phyloP scores from a whole-genome alignment of 2,888 invertebrate genomes.

The Epicampocera succincta region DNA sequence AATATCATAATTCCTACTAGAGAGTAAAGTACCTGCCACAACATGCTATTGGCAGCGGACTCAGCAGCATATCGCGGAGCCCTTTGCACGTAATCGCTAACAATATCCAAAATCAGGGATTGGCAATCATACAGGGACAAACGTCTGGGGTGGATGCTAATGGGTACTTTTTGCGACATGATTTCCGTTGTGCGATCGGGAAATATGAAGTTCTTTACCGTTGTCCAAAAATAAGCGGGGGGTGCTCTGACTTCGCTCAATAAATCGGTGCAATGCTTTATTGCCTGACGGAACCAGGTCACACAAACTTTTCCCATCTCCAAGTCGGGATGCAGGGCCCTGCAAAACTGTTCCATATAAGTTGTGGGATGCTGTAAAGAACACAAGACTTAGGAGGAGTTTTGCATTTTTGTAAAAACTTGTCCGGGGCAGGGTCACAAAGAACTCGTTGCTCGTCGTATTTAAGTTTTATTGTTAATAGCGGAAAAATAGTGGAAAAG shows the following conservation, averaged over 20 bases:
- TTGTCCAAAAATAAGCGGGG: slow-evolving; percentile 68
- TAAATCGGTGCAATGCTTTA: slow-evolving; percentile 70
- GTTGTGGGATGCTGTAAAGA: slow-evolving; percentile 53
- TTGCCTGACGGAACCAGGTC: slow-evolving; percentile 72
- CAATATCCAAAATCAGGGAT: slow-evolving; percentile 70
- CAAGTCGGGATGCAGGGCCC: slow-evolving; percentile 66
- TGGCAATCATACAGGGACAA: slow-evolving; percentile 70
- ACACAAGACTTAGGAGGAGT: background rate
- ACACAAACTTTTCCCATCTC: slow-evolving; percentile 69
- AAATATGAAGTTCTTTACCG: slow-evolving; percentile 72
- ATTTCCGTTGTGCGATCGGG: slow-evolving; percentile 68
- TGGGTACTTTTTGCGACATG: slow-evolving; percentile 70
- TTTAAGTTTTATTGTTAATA: no score
- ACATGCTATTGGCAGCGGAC: slow-evolving; percentile 66
- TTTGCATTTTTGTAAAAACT: no score
- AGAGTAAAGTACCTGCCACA: slow-evolving; percentile 71
- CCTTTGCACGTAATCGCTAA: slow-evolving; percentile 71
- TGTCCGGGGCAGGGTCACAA: no score
- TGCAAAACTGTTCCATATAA: slow-evolving; percentile 71
- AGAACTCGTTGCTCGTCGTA: no score
- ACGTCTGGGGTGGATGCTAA: slow-evolving; percentile 71
- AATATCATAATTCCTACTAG: slow-evolving; percentile 63
- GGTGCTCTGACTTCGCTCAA: slow-evolving; percentile 50
- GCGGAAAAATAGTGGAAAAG: no score
- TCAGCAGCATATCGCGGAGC: slow-evolving; percentile 71